Conservation (phyloP, 2,113 vertebrate genomes). For the Ia io region DNA sequence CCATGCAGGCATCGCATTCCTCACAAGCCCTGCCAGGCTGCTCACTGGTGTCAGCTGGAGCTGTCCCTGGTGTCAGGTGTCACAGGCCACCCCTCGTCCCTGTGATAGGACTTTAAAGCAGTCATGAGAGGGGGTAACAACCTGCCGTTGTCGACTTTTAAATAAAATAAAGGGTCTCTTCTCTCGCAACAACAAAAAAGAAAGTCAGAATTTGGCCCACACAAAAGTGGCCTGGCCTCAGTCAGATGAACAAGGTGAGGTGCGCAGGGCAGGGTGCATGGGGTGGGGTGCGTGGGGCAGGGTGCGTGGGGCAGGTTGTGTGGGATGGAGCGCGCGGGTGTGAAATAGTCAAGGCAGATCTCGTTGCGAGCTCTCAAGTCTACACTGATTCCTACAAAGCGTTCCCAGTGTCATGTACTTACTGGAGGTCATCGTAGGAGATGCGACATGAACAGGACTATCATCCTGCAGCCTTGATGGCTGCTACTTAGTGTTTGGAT, state of each 20-base stretch:
- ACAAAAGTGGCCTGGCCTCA: no score
- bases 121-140: neutral
- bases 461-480: slow-evolving; percentile 6
- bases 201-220: no score
- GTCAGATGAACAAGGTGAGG: no score
- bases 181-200: neutral
- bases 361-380: neutral
- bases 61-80: neutral
- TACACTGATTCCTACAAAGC: neutral
- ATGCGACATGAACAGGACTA: slow-evolving; percentile 41
- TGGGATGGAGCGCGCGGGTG: no score
- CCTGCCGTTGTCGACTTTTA: neutral
- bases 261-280: no score
- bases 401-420: neutral
- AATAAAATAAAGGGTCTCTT: slow-evolving; percentile 51
- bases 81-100: neutral
- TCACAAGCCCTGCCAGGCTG: neutral
- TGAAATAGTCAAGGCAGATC: neutral
- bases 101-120: neutral
- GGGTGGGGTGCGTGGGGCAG: no score
- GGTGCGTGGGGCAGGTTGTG: no score
- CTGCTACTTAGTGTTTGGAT: slow-evolving; percentile 39
- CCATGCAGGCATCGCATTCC: neutral
- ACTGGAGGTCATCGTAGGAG: neutral
- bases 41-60: neutral